Base-by-base conservation (phyloP, 2,888 invertebrate species). In the Plagodis pulveraria region DNA sequence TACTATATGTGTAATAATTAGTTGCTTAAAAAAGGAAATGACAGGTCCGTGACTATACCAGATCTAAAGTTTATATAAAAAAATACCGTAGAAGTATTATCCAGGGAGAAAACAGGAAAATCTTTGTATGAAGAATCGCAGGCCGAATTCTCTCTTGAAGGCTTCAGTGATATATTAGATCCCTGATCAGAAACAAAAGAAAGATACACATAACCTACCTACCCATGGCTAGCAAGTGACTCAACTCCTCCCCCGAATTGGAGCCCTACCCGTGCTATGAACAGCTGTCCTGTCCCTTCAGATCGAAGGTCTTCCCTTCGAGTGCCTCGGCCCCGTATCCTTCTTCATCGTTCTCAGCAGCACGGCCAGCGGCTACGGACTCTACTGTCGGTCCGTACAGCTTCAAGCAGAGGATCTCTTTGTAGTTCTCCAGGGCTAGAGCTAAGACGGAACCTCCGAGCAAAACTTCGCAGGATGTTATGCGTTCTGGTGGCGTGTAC, bases 401-500 rank as follows among this genome's bases (percentile, higher is more conserved):
- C 61, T 95, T 94, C 33, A 97, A 89, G 52, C 95, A 96, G 7
- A 96, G 86, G 36, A 96, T 89, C 53, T 94, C 94, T 57, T 93
- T 91, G 73, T 93, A 93, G 76, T 96, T 95, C 67, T 95, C 95
- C 44, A 96, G 78, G 0, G 96, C 96, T 56, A 97, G 83, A 0
- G 96, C 94, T 0, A 97, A 93, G 51, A 94, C 94, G 38, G 94
- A 94, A 0, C 97, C 97, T 54, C 96, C 96, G 10, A 95, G 93
- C 8, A 96, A 94, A 45, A 97, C 94, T 77, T 97, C 96, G 82
- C 96, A 96, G 0, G 96, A 95, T 41, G 95, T 95, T 70, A 97
- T 95, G 61, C 95, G 94, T 48, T 94, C 93, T 47, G 95, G 95
- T 0, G 97, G 96, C 5, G 96, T 96, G 87, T 95, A 97, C 0